Conservation (phyloP, 2,888 invertebrate species). For the Mystacides longicornis region DNA sequence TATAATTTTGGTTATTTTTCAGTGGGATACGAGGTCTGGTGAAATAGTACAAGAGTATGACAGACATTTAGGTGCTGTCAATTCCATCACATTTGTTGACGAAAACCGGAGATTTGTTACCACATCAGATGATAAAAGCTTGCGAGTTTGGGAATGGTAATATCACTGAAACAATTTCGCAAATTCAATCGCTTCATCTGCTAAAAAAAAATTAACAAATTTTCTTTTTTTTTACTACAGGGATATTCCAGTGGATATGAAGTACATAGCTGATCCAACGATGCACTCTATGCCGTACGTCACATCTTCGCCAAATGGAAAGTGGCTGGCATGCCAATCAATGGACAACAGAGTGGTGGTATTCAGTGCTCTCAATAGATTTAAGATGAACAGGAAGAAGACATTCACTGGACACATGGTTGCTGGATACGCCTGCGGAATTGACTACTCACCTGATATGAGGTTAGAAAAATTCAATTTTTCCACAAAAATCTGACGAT, state of each 20-base stretch:
- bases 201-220: neutral
- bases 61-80: constrained; percentile 96
- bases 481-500: too few species aligned
- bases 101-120: constrained; percentile 97
- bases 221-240: constrained; percentile 31
- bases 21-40: constrained; percentile 95
- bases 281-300: constrained; percentile 99
- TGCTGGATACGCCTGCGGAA: constrained; percentile 94
- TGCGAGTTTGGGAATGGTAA: constrained; percentile 98
- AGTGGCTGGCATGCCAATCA: constrained; percentile 98
- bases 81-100: constrained; percentile 98
- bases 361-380: constrained; percentile 93
- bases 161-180: neutral
- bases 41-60: constrained; percentile 98
- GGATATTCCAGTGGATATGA: constrained; percentile 98
- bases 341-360: constrained; percentile 99
- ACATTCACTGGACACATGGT: constrained; percentile 99
- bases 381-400: constrained; percentile 97
- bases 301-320: constrained; percentile 90
- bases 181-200: neutral
- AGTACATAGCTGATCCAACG: constrained; percentile 97
- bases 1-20: constrained; percentile 30
- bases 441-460: constrained; percentile 99
- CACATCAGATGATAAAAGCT: constrained; percentile 97
- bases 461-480: constrained; percentile 55